Evolutionary conservation across 2,797 vertebrate species (phyloP).

Genomic region (Megaceryle alcyon): DNA sequence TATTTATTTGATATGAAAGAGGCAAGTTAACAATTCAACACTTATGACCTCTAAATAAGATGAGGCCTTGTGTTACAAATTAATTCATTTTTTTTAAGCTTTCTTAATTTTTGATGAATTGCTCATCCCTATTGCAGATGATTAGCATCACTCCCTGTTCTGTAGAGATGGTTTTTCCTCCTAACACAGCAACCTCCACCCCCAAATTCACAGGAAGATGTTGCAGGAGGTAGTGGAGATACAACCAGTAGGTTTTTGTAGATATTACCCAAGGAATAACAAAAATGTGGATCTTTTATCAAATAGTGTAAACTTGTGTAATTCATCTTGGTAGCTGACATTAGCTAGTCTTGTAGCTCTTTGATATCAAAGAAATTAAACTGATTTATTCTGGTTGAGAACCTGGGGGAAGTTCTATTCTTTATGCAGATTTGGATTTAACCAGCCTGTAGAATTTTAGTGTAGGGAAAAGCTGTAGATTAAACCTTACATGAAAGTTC

Average conservation of each 20-base stretch:
- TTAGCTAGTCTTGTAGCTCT: background rate
- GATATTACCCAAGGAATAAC: background rate
- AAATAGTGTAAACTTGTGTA: background rate
- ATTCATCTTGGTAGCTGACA: background rate
- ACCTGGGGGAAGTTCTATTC: background rate
- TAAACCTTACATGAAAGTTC: background rate
- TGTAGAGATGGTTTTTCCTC: background rate
- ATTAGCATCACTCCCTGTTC: background rate
- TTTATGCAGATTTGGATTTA: background rate
- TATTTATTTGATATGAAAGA: constrained; percentile 31
- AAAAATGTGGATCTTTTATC: background rate
- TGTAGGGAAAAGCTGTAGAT: background rate
- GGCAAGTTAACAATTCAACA: background rate
- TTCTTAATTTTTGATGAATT: constrained; percentile 6
- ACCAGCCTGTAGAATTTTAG: background rate
- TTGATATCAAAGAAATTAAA: background rate
- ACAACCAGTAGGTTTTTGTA: background rate
- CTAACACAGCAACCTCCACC: background rate
- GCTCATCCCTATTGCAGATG: background rate
- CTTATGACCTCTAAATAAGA: background rate
- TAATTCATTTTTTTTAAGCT: background rate
- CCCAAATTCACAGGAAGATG: background rate
- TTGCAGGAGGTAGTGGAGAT: background rate
- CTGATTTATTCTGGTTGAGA: background rate
- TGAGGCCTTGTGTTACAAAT: background rate